Conservation (phyloP, 2,888 invertebrate species). For the Drosophila koepferae region DNA sequence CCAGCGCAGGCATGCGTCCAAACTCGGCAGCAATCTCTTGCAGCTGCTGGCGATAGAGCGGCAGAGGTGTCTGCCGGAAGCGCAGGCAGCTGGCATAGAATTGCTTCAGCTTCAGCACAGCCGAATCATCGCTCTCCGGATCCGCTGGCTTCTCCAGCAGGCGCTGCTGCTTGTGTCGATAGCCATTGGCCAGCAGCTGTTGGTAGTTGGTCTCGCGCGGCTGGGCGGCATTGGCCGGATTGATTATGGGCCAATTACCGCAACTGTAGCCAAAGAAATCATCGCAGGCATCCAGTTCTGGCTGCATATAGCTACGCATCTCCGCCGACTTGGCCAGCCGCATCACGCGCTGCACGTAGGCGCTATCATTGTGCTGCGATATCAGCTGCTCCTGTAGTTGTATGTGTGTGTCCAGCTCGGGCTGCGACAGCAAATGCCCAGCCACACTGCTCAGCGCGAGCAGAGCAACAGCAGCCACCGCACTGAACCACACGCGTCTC, state of each 20-base stretch:
- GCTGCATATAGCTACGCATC: conserved; percentile 80
- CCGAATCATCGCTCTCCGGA: conserved; percentile 47
- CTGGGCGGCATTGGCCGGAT: conserved; percentile 71
- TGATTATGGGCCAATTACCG: conserved; percentile 80
- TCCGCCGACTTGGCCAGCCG: conserved; percentile 80
- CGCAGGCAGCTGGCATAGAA: conserved; percentile 80
- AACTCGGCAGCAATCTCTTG: conserved; percentile 69
- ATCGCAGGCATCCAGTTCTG: conserved; percentile 74
- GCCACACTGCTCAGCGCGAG: conserved; percentile 29
- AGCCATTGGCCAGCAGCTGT: conserved; percentile 67
- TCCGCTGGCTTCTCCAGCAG: conserved; percentile 64
- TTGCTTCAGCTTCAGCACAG: conserved; percentile 69
- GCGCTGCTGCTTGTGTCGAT: conserved; percentile 72
- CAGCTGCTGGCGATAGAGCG: conserved; percentile 55
- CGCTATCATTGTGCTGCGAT: conserved; percentile 70
- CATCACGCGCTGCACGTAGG: conserved; percentile 76
- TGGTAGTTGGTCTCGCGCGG: conserved; percentile 76
- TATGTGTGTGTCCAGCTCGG: conserved; percentile 60
- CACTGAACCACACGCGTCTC: conserved; percentile 48
- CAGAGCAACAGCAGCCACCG: conserved; percentile 11
- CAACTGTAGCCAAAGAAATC: conserved; percentile 82
- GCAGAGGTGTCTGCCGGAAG: conserved; percentile 38
- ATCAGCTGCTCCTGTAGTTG: conserved; percentile 69
- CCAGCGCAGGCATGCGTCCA: conserved; percentile 77
- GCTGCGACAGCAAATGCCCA: conserved; percentile 52